A percentile compares a stretch with the other conserved stretches of the same genome.
Conservation (phyloP, 2,888 invertebrate genomes). For the Orthosia incerta region DNA sequence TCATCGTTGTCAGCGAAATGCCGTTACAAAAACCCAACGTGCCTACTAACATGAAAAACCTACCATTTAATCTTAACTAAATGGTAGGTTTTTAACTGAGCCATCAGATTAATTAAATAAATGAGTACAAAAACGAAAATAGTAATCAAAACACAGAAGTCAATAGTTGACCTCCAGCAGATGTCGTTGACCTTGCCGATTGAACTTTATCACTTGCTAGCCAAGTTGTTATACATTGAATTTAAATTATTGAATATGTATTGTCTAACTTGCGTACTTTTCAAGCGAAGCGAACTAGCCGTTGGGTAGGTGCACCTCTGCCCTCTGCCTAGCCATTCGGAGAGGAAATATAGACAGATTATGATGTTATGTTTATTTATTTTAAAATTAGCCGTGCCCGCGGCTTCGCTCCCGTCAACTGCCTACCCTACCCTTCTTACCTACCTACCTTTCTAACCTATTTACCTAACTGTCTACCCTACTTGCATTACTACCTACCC, state of each 20-base stretch:
- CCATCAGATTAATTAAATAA: slow-evolving; percentile 19
- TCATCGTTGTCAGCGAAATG: too few species aligned
- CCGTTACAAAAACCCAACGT: neutral
- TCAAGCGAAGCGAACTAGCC: neutral
- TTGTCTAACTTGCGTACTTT: neutral
- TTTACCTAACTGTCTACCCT: too few species aligned
- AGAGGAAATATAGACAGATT: too few species aligned
- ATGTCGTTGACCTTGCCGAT: slow-evolving; percentile 51
- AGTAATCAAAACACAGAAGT: slow-evolving; percentile 38
- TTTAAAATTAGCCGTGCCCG: too few species aligned
- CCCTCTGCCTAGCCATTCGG: too few species aligned
- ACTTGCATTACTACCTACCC: too few species aligned
- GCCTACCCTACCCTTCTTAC: too few species aligned
- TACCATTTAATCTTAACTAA: neutral
- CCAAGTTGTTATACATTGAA: neutral
- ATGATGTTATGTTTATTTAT: too few species aligned
- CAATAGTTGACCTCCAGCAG: slow-evolving; percentile 34
- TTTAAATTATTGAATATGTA: slow-evolving; percentile 19
- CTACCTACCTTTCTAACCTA: too few species aligned
- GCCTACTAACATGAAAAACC: neutral
- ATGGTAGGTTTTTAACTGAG: neutral
- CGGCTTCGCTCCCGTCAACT: too few species aligned
- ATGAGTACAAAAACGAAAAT: slow-evolving; percentile 26
- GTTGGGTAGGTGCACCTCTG: too few species aligned
- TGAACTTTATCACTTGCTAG: slow-evolving; percentile 34